These are phyloP conservation scores for Plecotus auritus DNA, from an alignment of 2,113 vertebrate species.

Conservation along the genomic window DNA sequence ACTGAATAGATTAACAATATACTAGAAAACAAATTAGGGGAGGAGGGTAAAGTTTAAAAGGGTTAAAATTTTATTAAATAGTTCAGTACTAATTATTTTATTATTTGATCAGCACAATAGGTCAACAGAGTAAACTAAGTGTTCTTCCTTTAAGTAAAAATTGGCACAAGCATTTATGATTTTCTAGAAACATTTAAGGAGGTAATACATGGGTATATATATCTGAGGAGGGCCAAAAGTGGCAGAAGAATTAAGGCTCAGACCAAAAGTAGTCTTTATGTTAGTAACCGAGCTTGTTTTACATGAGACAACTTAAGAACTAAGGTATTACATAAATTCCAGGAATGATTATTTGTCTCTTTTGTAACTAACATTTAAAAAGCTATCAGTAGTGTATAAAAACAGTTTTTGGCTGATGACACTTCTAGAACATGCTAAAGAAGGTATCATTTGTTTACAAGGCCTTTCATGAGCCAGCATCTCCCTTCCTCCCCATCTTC, in stretches of 20 bases:
- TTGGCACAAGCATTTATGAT: background rate
- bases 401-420: background rate
- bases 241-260: background rate
- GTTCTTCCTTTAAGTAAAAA: background rate
- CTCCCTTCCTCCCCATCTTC: background rate
- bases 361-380: background rate
- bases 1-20: background rate
- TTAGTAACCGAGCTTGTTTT: background rate
- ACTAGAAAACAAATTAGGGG: background rate
- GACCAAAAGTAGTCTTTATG: background rate
- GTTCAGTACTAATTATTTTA: slow-evolving; percentile 8
- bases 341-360: background rate
- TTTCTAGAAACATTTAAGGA: background rate
- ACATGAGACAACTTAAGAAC: background rate
- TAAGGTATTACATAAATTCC: background rate
- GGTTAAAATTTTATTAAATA: slow-evolving; percentile 44
- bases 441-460: background rate
- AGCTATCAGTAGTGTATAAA: background rate
- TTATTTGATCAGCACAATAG: slow-evolving; percentile 17
- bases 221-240: background rate
- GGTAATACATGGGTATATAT: background rate
- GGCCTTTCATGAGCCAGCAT: background rate
- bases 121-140: background rate
- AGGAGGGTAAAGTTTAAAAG: slow-evolving; percentile 12
- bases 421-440: background rate